Percentiles rank a stretch among this genome's conserved stretches.
These are phyloP conservation scores for Diadegma fenestrale DNA, from an alignment of 2,888 invertebrate genomes.

Conservation along the genomic window DNA sequence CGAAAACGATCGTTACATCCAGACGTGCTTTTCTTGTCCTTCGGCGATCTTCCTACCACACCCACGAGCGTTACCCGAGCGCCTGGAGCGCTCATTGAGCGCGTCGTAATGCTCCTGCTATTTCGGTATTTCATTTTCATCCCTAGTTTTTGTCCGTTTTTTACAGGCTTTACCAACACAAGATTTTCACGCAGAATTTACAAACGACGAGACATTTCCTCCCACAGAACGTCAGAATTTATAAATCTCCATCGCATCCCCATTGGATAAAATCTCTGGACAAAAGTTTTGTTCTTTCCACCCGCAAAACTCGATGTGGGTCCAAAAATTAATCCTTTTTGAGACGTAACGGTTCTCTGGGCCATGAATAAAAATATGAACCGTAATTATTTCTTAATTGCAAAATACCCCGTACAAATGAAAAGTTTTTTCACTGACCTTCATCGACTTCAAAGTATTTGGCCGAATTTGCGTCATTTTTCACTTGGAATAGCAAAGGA, in stretches of 20 bases:
- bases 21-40: constrained; percentile 60
- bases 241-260: not conserved
- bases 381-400: too few relatives aligned
- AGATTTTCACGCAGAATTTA: constrained; percentile 1
- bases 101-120: constrained; percentile 56
- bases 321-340: too few relatives aligned
- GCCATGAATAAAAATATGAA: too few relatives aligned
- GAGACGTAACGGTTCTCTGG: too few relatives aligned
- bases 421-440: too few relatives aligned
- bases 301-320: too few relatives aligned
- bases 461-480: not conserved
- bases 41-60: constrained; percentile 34
- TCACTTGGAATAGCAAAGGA: not conserved
- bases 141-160: constrained; percentile 32
- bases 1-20: constrained; percentile 63
- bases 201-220: not conserved
- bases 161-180: not conserved
- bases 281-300: not conserved
- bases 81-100: constrained; percentile 52
- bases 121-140: constrained; percentile 32
- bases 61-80: constrained; percentile 3
- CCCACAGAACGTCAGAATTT: not conserved
- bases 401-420: too few relatives aligned
- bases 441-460: too few relatives aligned
- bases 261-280: not conserved